phyloP scores from a whole-genome alignment of 2,888 invertebrate genomes.

The Aromia moschata region DNA sequence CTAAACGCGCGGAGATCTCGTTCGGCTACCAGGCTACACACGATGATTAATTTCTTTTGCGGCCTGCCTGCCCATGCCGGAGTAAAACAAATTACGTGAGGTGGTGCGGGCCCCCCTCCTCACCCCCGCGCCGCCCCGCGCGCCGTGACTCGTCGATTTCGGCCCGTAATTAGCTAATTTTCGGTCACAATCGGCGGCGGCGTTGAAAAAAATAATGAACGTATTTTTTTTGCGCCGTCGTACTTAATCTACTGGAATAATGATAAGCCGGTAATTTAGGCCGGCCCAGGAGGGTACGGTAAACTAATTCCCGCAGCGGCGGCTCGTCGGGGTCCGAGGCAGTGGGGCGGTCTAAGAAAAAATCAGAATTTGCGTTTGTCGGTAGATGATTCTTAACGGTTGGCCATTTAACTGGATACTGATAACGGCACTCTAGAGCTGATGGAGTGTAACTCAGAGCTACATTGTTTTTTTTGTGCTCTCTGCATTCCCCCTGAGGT shows the following conservation, averaged over 20 bases:
- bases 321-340: too few relatives aligned
- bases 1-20: constrained; percentile 11
- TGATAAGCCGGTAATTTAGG: constrained; percentile 21
- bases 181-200: constrained; percentile 43
- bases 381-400: too few relatives aligned
- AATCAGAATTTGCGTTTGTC: too few relatives aligned
- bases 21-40: constrained; percentile 38
- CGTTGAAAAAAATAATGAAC: constrained; percentile 31
- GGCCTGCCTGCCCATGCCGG: constrained; percentile 27
- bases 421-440: too few relatives aligned
- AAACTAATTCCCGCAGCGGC: background rate
- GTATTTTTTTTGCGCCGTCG: constrained; percentile 24
- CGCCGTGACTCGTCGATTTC: constrained; percentile 42
- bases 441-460: too few relatives aligned
- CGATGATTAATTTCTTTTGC: constrained; percentile 36
- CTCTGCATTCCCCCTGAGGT: too few relatives aligned
- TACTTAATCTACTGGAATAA: constrained; percentile 22
- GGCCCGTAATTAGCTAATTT: constrained; percentile 46
- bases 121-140: constrained; percentile 39
- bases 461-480: too few relatives aligned
- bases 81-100: constrained; percentile 44
- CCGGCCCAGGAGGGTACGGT: background rate
- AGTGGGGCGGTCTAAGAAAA: too few relatives aligned
- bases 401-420: too few relatives aligned
- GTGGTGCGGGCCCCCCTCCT: constrained; percentile 40